These are phyloP conservation scores for Holacanthus passer DNA, from an alignment of 2,113 vertebrate species.

Conservation along the genomic window DNA sequence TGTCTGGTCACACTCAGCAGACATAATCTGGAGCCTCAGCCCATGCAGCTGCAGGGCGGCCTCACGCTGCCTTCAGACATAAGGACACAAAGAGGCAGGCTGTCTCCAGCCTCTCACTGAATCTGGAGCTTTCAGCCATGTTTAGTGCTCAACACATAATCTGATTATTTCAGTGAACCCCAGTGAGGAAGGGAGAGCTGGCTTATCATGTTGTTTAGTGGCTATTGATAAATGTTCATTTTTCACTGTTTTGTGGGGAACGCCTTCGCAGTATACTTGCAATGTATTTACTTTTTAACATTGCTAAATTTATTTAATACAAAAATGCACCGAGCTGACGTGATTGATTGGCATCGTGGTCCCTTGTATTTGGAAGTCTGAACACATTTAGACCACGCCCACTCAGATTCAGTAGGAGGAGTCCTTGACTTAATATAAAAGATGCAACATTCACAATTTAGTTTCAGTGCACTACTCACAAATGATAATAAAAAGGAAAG, in stretches of 20 bases:
- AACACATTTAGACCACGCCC: neutral
- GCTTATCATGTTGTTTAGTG: neutral
- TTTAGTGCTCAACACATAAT: neutral
- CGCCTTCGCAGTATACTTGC: neutral
- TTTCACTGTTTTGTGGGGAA: neutral
- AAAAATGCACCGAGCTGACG: neutral
- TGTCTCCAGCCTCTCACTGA: slow-evolving; percentile 35
- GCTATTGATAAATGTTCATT: neutral
- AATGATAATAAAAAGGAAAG: neutral
- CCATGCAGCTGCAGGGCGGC: slow-evolving; percentile 60
- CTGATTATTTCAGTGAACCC: slow-evolving; percentile 9
- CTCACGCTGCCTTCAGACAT: slow-evolving; percentile 34
- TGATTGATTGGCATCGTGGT: neutral
- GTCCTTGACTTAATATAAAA: neutral
- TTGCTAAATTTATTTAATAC: neutral
- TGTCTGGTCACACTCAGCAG: slow-evolving; percentile 37
- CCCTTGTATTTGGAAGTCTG: too few species aligned
- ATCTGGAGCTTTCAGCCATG: slow-evolving; percentile 16
- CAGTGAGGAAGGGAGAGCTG: neutral
- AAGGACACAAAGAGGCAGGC: slow-evolving; percentile 43
- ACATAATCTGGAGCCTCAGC: slow-evolving; percentile 13
- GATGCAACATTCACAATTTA: neutral
- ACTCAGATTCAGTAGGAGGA: neutral
- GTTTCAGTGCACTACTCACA: neutral
- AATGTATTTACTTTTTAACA: neutral